Evolutionary conservation across 2,888 invertebrate species (phyloP).

Genomic region (Ectobius pallidus): DNA sequence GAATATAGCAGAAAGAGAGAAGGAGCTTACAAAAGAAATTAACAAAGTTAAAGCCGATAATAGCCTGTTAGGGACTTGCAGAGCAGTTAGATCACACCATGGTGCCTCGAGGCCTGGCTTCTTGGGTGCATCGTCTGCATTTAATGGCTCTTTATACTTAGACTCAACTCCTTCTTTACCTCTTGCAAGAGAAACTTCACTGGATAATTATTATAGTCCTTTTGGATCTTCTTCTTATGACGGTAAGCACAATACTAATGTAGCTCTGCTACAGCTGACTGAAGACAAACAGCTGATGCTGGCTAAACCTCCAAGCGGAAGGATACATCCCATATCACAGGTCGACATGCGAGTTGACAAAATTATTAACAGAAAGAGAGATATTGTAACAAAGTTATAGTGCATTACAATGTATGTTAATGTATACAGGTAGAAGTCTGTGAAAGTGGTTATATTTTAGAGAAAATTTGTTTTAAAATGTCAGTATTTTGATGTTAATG

Average conservation of each 20-base stretch:
- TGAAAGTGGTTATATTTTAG: too few species aligned
- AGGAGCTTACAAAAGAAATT: constrained; percentile 27
- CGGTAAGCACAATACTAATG: constrained; percentile 9
- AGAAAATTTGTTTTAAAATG: too few species aligned
- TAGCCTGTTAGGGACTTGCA: constrained; percentile 40
- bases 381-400: constrained; percentile 43
- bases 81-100: constrained; percentile 42
- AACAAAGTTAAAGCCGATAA: constrained; percentile 21
- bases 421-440: too few species aligned
- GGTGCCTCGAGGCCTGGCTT: not conserved
- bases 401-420: not conserved
- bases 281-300: constrained; percentile 40
- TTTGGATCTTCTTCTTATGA: not conserved
- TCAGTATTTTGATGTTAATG: too few species aligned
- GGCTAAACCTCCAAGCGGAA: constrained; percentile 23
- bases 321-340: not conserved
- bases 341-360: not conserved
- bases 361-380: constrained; percentile 25
- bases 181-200: not conserved
- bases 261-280: constrained; percentile 41
- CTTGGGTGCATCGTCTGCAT: not conserved
- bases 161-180: constrained; percentile 2
- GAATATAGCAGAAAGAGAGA: constrained; percentile 29
- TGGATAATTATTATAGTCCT: not conserved
- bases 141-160: constrained; percentile 8